Conservation (phyloP, 2,113 vertebrate genomes). For the Chaetops frenatus region DNA sequence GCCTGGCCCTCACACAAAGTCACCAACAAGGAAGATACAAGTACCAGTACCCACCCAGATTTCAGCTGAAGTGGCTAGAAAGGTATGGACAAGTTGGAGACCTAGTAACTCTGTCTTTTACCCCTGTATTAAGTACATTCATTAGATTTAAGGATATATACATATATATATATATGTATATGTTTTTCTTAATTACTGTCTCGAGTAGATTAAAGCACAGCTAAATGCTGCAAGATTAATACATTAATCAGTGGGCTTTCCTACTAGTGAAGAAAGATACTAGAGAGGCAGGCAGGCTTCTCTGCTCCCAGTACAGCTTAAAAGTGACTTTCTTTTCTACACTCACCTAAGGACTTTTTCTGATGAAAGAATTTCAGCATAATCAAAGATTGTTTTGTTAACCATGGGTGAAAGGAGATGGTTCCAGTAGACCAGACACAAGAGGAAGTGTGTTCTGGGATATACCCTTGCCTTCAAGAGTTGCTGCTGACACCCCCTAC, state of each 20-base stretch:
- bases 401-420: background rate
- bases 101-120: background rate
- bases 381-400: background rate
- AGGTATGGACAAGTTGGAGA: background rate
- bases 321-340: background rate
- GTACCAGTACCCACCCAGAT: background rate
- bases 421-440: background rate
- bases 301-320: background rate
- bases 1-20: background rate
- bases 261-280: background rate
- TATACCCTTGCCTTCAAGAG: background rate
- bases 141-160: background rate
- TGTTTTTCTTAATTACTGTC: background rate
- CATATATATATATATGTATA: rapidly evolving
- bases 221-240: background rate
- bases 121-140: background rate
- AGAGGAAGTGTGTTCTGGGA: background rate
- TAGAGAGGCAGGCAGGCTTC: background rate
- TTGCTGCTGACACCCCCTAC: background rate
- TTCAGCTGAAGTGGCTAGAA: background rate
- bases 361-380: background rate
- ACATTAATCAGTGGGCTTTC: background rate
- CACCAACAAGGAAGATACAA: background rate
- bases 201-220: background rate
- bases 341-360: background rate